Percentiles rank a stretch among this genome's conserved stretches.
These are phyloP conservation scores for Cantharis lateralis DNA, from an alignment of 2,888 invertebrate genomes.

Conservation along the genomic window DNA sequence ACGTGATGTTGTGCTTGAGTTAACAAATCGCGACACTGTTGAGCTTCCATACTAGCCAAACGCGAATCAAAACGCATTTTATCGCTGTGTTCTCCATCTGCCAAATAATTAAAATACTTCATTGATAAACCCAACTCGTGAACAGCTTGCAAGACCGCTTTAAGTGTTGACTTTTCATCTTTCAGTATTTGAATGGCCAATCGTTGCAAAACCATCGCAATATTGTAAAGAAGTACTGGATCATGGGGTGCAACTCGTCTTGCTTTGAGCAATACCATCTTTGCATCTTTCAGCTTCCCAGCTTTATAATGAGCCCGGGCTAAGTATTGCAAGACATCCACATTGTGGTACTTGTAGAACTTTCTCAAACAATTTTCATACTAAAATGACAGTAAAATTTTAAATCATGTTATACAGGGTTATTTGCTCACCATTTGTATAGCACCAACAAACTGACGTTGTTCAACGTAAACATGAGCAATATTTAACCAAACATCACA, in stretches of 20 bases:
- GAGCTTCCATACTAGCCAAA: constrained; percentile 83
- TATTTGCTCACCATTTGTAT: constrained; percentile 83
- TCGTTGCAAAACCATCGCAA: constrained; percentile 89
- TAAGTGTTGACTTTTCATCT: constrained; percentile 90
- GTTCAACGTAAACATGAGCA: constrained; percentile 98
- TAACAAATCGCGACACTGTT: constrained; percentile 92
- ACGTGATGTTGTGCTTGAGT: constrained; percentile 98
- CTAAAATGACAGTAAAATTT: constrained; percentile 57
- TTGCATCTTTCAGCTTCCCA: constrained; percentile 86
- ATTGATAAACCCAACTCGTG: constrained; percentile 93
- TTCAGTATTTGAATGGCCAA: constrained; percentile 90
- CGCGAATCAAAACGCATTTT: constrained; percentile 76
- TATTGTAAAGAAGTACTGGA: constrained; percentile 89
- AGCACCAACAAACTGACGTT: constrained; percentile 95
- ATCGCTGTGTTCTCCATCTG: constrained; percentile 76
- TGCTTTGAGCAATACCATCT: constrained; percentile 85
- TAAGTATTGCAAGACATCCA: constrained; percentile 93
- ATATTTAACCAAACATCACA: constrained; percentile 99
- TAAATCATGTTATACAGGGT: not conserved
- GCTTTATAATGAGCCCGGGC: constrained; percentile 92
- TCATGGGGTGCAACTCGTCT: constrained; percentile 94
- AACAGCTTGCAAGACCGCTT: constrained; percentile 89
- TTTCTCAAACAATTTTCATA: constrained; percentile 98
- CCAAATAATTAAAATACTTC: constrained; percentile 61
- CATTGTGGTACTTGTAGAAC: constrained; percentile 93